phyloP scores from a whole-genome alignment of 53 echinoderm and acorn worm genomes.

The Actinopyga echinites region DNA sequence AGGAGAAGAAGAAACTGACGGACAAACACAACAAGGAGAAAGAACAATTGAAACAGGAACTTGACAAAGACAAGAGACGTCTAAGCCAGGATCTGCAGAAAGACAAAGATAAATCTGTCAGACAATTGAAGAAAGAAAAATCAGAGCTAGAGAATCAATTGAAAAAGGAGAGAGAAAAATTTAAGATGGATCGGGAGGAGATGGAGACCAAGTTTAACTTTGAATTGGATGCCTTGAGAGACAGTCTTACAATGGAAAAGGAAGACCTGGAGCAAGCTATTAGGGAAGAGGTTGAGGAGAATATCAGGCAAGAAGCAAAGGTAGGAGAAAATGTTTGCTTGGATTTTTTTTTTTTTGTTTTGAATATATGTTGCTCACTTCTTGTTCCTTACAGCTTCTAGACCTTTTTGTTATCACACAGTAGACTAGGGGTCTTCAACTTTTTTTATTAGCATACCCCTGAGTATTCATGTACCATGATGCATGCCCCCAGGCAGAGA shows the following conservation, averaged over 20 bases:
- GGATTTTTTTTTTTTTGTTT: neutral
- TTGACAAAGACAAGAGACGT: conserved; percentile 63
- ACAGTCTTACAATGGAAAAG: conserved; percentile 40
- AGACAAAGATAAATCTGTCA: conserved; percentile 61
- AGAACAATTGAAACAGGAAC: conserved; percentile 48
- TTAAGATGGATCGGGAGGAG: conserved; percentile 71
- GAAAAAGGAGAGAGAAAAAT: conserved; percentile 66
- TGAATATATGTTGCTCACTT: neutral
- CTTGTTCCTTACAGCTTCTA: no score
- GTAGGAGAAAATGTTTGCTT: conserved; percentile 19
- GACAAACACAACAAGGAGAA: conserved; percentile 73
- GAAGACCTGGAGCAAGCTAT: conserved; percentile 54
- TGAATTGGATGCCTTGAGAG: conserved; percentile 55
- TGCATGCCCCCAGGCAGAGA: no score
- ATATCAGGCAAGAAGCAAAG: conserved; percentile 44
- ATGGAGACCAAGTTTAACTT: conserved; percentile 61
- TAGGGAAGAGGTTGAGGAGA: conserved; percentile 53
- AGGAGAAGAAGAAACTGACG: conserved; percentile 69
- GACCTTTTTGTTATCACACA: no score
- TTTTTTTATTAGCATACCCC: no score
- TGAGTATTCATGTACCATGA: no score
- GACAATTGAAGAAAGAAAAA: conserved; percentile 60
- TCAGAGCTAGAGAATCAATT: conserved; percentile 62
- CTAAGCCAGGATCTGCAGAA: conserved; percentile 63
- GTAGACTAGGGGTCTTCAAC: no score